Evolutionary conservation across 2,113 vertebrate genomes (phyloP).

Genomic region (Natator depressus): DNA sequence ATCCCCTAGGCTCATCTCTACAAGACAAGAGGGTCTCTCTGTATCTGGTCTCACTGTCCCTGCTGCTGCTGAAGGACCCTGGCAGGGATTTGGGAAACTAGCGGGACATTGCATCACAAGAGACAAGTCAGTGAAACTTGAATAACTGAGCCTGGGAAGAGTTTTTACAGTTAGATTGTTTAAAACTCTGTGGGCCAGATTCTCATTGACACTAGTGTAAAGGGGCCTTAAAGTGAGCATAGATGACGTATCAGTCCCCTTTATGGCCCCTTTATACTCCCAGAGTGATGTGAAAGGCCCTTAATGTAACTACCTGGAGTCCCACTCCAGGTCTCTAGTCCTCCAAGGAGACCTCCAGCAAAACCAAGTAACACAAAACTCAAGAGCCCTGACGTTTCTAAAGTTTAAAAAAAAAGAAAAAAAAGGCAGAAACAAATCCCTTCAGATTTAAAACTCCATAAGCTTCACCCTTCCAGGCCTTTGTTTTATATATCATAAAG

Average conservation of each 20-base stretch:
- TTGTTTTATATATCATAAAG: not conserved
- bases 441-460: not conserved
- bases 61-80: not conserved
- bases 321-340: not conserved
- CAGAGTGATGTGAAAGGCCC: not conserved
- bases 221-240: not conserved
- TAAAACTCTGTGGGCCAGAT: not conserved
- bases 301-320: not conserved
- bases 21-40: not conserved
- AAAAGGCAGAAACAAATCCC: not conserved
- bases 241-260: accelerated
- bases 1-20: not conserved
- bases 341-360: not conserved
- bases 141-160: accelerated
- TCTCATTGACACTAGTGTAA: not conserved
- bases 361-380: not conserved
- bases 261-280: not conserved
- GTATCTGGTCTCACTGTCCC: not conserved
- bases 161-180: not conserved
- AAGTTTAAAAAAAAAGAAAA: no score
- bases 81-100: not conserved
- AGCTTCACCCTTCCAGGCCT: not conserved
- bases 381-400: not conserved
- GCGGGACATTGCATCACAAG: not conserved
- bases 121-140: not conserved